Evolutionary conservation across 2,113 vertebrate genomes (phyloP), one percentile per base, ranked within the genome.

Genomic region (Pelobates fuscus): DNA sequence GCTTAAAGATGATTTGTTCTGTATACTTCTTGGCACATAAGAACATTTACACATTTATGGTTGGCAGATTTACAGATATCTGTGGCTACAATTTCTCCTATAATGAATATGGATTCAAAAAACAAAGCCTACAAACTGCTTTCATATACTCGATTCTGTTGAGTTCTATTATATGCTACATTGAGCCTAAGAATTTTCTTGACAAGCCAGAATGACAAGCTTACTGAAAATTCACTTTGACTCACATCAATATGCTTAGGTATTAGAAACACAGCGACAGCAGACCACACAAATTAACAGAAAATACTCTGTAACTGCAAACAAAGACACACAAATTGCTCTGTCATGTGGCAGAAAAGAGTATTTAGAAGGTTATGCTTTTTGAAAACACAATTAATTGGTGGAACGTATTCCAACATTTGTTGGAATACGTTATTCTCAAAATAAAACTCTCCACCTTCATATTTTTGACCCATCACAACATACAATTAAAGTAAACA

Each of bases 131-230:
- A 4, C 27, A 49, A 52, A 63, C 41, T 61, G 20, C 29, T 25
- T 52, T 18, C 25, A 66, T 57, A 74, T 29, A 65, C 63, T 27
- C 46, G n/a, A 52, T 59, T 64, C 52, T 61, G 60, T 32, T 65
- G 46, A 65, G 63, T 44, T 71, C 67, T 70, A 70, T 70, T 58
- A 70, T 70, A 70, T 58, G 67, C 54, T 59, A 70, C 67, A 59
- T 55, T 70, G 67, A 58, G 67, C 54, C 67, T 59, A 24, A n/a
- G 29, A 32, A 26, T 57, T 21, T 52, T 37, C 67, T 57, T 69
- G 52, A 59, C 52, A 55, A 2, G n/a, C 21, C 20, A 17, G 52
- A 23, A 55, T 55, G 52, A 55, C 18, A 70, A 70, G 67, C 55
- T 70, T 70, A 70, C 30, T 20, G 44, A 41, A 70, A 70, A 70